A percentile compares a stretch with the other conserved stretches of the same genome.
These are phyloP conservation scores for Aplidium turbinatum DNA, from an alignment of 23 tunicate species.

Conservation along the genomic window DNA sequence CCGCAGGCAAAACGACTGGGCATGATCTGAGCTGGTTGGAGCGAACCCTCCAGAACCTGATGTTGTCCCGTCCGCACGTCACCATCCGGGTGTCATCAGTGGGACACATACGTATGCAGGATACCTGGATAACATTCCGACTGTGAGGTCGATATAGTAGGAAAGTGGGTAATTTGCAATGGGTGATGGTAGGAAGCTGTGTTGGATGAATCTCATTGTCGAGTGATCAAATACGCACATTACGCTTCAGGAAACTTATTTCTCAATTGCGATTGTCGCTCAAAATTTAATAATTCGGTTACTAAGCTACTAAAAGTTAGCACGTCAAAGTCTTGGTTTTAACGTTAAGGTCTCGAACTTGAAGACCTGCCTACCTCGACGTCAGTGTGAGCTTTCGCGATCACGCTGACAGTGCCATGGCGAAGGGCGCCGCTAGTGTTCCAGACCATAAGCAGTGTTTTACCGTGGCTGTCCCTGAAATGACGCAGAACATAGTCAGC, in stretches of 20 bases:
- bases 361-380: slow-evolving; percentile 84
- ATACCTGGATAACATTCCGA: slow-evolving; percentile 46
- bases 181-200: not conserved
- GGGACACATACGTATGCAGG: slow-evolving; percentile 56
- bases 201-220: too few species aligned
- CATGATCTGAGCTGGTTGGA: slow-evolving; percentile 92
- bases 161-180: not conserved
- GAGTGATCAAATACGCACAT: too few species aligned
- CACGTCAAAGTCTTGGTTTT: too few species aligned
- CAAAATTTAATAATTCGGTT: too few species aligned
- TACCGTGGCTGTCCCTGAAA: slow-evolving; percentile 75
- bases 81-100: slow-evolving; percentile 86
- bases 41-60: slow-evolving; percentile 87
- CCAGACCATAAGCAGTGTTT: slow-evolving; percentile 89
- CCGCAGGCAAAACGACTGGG: slow-evolving; percentile 66
- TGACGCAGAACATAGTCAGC: not conserved
- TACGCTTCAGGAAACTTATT: too few species aligned
- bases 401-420: slow-evolving; percentile 61
- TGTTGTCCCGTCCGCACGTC: slow-evolving; percentile 82
- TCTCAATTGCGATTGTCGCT: too few species aligned
- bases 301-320: too few species aligned
- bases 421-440: slow-evolving; percentile 78
- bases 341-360: too few species aligned
- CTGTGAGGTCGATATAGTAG: too few species aligned
- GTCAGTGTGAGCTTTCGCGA: slow-evolving; percentile 83